These are phyloP conservation scores for Elaphurus davidianus DNA, from an alignment of 2,113 vertebrate species.

Conservation along the genomic window DNA sequence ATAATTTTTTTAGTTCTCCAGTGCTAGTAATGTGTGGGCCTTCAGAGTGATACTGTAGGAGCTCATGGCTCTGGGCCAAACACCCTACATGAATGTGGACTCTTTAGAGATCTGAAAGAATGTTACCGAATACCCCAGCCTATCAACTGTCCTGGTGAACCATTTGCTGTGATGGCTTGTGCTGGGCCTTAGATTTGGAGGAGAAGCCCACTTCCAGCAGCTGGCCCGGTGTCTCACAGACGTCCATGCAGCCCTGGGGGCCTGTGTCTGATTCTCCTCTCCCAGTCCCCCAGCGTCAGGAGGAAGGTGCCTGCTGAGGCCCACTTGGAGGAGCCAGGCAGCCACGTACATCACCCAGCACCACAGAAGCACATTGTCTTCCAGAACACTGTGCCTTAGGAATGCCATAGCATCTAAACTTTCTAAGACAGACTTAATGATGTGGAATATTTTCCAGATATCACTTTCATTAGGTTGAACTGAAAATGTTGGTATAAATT, in stretches of 20 bases:
- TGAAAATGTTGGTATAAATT: conserved; percentile 70
- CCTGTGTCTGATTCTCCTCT: conserved; percentile 90
- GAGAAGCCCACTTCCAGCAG: conserved; percentile 98
- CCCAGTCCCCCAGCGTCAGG: background rate
- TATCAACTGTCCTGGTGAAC: conserved; percentile 88
- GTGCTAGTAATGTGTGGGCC: background rate
- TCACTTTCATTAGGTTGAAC: conserved; percentile 82
- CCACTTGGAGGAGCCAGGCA: conserved; percentile 29
- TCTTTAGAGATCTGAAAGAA: conserved; percentile 86
- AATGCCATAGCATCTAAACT: conserved; percentile 79
- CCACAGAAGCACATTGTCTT: conserved; percentile 79
- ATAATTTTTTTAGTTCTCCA: background rate
- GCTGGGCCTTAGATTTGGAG: conserved; percentile 96
- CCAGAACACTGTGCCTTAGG: conserved; percentile 87
- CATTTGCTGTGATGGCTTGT: conserved; percentile 99
- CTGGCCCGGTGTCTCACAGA: conserved; percentile 98
- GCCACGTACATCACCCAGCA: conserved; percentile 56
- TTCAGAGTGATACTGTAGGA: background rate
- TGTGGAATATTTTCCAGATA: conserved; percentile 80
- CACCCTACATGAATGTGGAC: rapidly evolving
- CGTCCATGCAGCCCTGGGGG: conserved; percentile 95
- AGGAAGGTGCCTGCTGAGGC: conserved; percentile 19
- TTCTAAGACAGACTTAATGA: conserved; percentile 72
- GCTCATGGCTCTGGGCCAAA: no score
- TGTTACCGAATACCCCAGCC: conserved; percentile 97